These are phyloP conservation scores for Columba janthina DNA, from an alignment of 2,113 vertebrate species.

Conservation along the genomic window DNA sequence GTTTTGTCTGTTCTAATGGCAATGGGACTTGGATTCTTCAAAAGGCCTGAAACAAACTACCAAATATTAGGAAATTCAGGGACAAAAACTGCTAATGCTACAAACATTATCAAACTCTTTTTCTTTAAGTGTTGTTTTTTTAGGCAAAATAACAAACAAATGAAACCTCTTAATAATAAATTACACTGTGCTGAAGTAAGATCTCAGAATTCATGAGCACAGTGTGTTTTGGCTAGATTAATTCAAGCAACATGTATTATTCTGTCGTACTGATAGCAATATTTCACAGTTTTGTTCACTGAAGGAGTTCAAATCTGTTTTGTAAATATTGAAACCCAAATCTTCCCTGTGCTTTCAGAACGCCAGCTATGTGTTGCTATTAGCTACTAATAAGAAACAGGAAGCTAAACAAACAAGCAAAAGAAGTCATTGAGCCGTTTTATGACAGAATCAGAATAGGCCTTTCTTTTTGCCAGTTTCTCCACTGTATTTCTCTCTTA, in stretches of 20 bases:
- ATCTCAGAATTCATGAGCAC: background rate
- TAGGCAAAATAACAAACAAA: background rate
- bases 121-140: background rate
- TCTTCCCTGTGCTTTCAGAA: background rate
- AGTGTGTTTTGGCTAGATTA: background rate
- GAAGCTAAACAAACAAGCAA: background rate
- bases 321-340: background rate
- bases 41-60: background rate
- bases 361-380: background rate
- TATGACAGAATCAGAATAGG: background rate
- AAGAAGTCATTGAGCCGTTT: background rate
- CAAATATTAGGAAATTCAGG: background rate
- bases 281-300: background rate
- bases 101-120: background rate
- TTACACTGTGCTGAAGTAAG: background rate
- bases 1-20: background rate
- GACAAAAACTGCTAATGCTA: background rate
- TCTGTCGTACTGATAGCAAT: background rate
- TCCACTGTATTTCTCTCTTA: background rate
- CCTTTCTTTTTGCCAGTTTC: background rate
- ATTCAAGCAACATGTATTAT: background rate
- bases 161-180: background rate
- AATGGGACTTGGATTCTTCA: background rate
- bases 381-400: background rate
- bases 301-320: background rate